Evolutionary conservation across 2,113 vertebrate species (phyloP).

Genomic region (Pluvialis apricaria): DNA sequence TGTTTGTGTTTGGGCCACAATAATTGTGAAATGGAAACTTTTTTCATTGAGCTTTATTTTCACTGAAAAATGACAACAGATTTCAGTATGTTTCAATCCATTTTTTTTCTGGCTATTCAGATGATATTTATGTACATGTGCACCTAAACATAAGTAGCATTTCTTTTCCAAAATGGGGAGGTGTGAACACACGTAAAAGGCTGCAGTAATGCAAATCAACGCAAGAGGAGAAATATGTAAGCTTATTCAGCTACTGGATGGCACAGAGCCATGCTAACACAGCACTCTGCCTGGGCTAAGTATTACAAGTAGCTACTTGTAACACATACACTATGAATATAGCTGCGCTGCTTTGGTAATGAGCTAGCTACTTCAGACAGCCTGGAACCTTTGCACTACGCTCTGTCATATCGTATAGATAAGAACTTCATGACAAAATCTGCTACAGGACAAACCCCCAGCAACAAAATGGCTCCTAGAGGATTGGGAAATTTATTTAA

Average conservation of each 20-base stretch:
- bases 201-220: neutral
- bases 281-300: neutral
- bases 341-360: neutral
- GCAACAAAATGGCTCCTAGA: neutral
- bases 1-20: neutral
- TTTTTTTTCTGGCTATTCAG: neutral
- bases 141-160: neutral
- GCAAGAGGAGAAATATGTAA: neutral
- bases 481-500: neutral
- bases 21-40: neutral
- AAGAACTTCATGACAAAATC: neutral
- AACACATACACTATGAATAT: fast-evolving
- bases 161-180: neutral
- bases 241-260: neutral
- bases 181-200: neutral
- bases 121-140: neutral
- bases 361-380: neutral
- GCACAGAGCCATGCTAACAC: neutral
- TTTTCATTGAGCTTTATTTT: neutral
- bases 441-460: neutral
- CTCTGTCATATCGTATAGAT: fast-evolving
- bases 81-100: neutral
- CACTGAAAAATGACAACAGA: neutral
- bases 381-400: neutral
- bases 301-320: neutral